phyloP scores from a whole-genome alignment of 1,140 invertebrate genomes.

The Drosophila funebris region DNA sequence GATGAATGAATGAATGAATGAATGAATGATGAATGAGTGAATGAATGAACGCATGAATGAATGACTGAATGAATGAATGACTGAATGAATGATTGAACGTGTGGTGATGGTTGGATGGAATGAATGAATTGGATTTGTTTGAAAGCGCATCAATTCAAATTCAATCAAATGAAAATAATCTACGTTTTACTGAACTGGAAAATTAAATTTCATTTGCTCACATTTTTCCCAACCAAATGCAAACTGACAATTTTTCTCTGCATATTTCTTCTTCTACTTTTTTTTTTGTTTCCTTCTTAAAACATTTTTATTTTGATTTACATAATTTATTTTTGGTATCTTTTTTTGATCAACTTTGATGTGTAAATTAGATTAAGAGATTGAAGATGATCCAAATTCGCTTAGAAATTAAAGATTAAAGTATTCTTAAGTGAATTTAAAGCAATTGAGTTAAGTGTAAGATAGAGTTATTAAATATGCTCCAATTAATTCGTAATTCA shows the following conservation, averaged over 20 bases:
- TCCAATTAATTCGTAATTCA: no score
- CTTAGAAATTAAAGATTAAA: not conserved
- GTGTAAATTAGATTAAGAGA: not conserved
- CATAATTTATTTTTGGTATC: not conserved
- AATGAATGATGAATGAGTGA: slow-evolving; percentile 1
- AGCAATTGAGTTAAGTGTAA: no score
- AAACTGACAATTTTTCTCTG: slow-evolving; percentile 18
- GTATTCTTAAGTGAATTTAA: no score
- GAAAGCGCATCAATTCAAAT: slow-evolving; percentile 45
- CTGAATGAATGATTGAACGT: not conserved
- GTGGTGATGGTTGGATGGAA: slow-evolving; percentile 1
- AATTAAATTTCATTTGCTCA: slow-evolving; percentile 26
- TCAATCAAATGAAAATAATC: slow-evolving; percentile 59
- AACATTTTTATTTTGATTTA: not conserved
- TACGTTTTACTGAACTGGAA: slow-evolving; percentile 39
- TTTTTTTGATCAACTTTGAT: no score
- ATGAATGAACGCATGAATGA: not conserved
- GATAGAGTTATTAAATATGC: no score
- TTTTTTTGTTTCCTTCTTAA: no score
- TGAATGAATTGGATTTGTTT: slow-evolving; percentile 34
- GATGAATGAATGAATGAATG: slow-evolving; percentile 12
- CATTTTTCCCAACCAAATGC: slow-evolving; percentile 19
- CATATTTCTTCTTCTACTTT: no score
- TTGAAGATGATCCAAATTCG: not conserved
- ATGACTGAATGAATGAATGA: not conserved